Evolutionary conservation across 2,797 vertebrate species (phyloP).

Genomic region (Parotocinclus haroldoi): DNA sequence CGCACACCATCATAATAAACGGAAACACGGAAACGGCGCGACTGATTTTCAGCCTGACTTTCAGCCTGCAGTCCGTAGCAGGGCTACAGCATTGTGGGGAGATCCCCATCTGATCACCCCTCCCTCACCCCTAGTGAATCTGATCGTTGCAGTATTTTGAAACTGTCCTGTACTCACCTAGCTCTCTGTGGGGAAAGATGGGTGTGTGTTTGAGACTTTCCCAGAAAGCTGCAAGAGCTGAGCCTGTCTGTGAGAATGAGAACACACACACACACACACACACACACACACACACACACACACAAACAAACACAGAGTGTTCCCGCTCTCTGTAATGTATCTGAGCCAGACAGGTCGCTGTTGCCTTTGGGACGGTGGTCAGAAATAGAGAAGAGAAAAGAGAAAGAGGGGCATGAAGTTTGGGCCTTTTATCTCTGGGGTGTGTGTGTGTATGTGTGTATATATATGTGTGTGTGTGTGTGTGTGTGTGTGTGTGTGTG

Average conservation of each 20-base stretch:
- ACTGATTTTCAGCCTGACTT: too few species aligned
- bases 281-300: slow-evolving; percentile 34
- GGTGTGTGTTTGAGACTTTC: slow-evolving; percentile 35
- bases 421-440: slow-evolving; percentile 27
- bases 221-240: slow-evolving; percentile 36
- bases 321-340: slow-evolving; percentile 40
- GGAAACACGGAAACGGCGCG: too few species aligned
- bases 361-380: slow-evolving; percentile 40
- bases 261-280: slow-evolving; percentile 16
- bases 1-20: too few species aligned
- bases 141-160: too few species aligned
- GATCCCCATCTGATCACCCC: too few species aligned
- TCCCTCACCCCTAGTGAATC: too few species aligned
- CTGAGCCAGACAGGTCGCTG: slow-evolving; percentile 28
- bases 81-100: too few species aligned
- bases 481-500: neutral
- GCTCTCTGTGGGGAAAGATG: slow-evolving; percentile 8
- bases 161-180: too few species aligned
- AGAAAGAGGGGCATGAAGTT: slow-evolving; percentile 25
- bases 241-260: slow-evolving; percentile 5
- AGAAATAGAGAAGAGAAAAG: slow-evolving; percentile 41
- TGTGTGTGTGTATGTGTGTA: neutral
- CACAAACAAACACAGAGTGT: slow-evolving; percentile 31
- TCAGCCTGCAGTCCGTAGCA: too few species aligned
- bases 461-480: neutral